These are phyloP conservation scores for Epizoanthus stellaris DNA, from an alignment of 92 coral and sea anemone genomes.

Conservation along the genomic window DNA sequence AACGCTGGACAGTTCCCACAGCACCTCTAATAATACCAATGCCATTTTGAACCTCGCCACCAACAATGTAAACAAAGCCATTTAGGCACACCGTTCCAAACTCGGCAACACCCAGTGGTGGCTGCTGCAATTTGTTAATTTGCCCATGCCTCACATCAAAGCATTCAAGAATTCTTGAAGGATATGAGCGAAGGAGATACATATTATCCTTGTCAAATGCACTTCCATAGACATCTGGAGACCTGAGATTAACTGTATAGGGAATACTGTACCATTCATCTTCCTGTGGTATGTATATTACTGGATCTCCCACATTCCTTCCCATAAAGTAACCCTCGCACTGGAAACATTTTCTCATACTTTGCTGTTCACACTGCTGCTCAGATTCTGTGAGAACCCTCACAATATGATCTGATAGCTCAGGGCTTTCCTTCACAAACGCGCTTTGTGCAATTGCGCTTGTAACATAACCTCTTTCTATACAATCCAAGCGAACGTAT, in stretches of 20 bases:
- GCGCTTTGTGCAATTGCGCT: not conserved
- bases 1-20: not conserved
- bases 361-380: not conserved
- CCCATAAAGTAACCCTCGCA: not conserved
- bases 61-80: not conserved
- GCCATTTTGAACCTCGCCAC: not conserved
- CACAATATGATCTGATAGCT: not conserved
- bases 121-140: not conserved
- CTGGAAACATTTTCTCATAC: not conserved
- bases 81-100: not conserved
- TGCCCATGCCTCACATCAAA: not conserved
- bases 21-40: not conserved
- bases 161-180: not conserved
- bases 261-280: conserved; percentile 2
- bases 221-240: no score
- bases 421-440: not conserved
- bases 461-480: not conserved
- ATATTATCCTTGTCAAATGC: not conserved
- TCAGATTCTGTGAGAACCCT: not conserved
- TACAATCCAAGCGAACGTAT: not conserved
- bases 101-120: not conserved
- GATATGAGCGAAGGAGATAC: not conserved
- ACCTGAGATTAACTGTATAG: not conserved
- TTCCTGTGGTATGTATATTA: not conserved
- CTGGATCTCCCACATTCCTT: not conserved